A percentile compares a stretch with the other conserved stretches of the same genome.
Conservation (phyloP, 2,797 vertebrate genomes). For the Orestias chungarensis region DNA sequence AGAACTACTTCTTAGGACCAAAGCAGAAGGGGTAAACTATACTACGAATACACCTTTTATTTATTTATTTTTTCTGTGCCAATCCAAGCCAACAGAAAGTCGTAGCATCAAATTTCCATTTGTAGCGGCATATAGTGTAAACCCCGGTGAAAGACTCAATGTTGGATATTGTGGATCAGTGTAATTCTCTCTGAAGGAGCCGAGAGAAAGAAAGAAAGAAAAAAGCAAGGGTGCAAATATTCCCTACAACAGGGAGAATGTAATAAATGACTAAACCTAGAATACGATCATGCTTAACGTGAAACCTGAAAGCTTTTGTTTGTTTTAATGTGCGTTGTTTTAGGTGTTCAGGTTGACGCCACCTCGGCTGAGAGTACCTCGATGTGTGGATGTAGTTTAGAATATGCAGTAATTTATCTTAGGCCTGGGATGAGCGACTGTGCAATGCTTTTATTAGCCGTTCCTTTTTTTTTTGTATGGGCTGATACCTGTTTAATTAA, state of each 20-base stretch:
- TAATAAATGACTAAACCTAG: slow-evolving; percentile 6
- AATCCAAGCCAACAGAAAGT: background rate
- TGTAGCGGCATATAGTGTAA: background rate
- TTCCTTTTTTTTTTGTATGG: slow-evolving; percentile 58
- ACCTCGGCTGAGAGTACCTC: slow-evolving; percentile 2
- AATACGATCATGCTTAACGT: slow-evolving; percentile 40
- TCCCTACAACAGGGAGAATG: slow-evolving; percentile 51
- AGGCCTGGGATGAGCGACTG: slow-evolving; percentile 50
- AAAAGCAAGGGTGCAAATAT: slow-evolving; percentile 5
- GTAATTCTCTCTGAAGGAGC: slow-evolving; percentile 41
- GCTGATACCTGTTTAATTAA: slow-evolving; percentile 47
- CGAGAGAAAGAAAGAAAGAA: background rate
- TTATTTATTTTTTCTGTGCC: background rate
- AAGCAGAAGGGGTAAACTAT: background rate
- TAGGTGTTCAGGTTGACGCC: slow-evolving; percentile 22
- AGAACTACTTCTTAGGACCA: background rate
- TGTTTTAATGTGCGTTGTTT: slow-evolving; percentile 38
- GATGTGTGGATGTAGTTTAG: slow-evolving; percentile 42
- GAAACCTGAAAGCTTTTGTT: slow-evolving; percentile 5
- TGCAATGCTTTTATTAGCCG: slow-evolving; percentile 63
- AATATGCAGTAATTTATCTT: slow-evolving; percentile 51
- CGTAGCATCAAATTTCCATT: background rate
- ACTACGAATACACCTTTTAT: background rate
- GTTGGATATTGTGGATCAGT: slow-evolving; percentile 15
- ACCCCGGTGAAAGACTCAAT: background rate